Conservation (phyloP, 2,797 vertebrate species). For the Bradypodion pumilum region DNA sequence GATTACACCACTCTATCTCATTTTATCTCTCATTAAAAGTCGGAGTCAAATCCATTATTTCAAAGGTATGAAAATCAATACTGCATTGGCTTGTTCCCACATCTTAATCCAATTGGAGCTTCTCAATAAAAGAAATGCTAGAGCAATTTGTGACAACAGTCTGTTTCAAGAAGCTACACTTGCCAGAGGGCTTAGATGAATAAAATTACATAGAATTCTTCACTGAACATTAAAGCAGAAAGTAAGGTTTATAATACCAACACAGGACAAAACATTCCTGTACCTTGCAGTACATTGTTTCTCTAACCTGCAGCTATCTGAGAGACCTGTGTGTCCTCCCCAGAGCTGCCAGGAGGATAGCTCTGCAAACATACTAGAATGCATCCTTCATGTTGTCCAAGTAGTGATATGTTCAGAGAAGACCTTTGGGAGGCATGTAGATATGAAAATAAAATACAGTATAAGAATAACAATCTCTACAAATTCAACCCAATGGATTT, state of each 20-base stretch:
- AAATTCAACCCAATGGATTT: neutral
- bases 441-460: neutral
- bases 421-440: neutral
- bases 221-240: neutral
- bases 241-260: constrained; percentile 6
- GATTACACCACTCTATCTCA: constrained; percentile 2
- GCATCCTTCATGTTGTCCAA: too few relatives aligned
- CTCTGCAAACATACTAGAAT: neutral
- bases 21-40: constrained; percentile 32
- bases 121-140: constrained; percentile 36
- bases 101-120: constrained; percentile 34
- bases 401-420: neutral
- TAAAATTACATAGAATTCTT: constrained; percentile 23
- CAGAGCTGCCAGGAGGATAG: neutral
- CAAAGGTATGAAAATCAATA: constrained; percentile 34
- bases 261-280: neutral
- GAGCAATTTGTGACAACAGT: constrained; percentile 19
- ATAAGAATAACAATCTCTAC: neutral
- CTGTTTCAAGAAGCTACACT: constrained; percentile 29
- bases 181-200: constrained; percentile 11
- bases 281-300: neutral
- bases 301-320: neutral
- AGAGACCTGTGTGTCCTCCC: neutral
- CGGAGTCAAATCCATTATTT: constrained; percentile 32
- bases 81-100: constrained; percentile 25